Base-by-base conservation (phyloP, 2,113 vertebrate species). In the Cheirogaleus medius region DNA sequence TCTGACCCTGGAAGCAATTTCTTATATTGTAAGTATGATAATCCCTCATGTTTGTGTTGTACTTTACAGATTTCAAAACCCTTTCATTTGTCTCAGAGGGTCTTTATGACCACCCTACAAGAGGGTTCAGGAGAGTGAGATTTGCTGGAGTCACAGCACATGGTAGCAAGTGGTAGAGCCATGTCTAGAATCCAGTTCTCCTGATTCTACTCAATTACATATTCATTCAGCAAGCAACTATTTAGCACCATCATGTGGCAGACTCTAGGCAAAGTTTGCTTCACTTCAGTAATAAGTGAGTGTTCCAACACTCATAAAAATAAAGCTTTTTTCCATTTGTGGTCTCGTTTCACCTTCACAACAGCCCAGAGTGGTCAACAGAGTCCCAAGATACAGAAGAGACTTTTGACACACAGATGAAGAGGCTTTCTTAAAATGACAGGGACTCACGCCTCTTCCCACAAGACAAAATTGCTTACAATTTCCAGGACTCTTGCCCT, bases 171-270 rank as follows among this genome's bases (percentile, higher is more conserved):
- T 66, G 47, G 29, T 44, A 74, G 37, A 76, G n/a, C 54, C 29
- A 20, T 7, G 29, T 27, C 69, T 29, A 20, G 64, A 76, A 18
- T 69, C 39, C 39, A 34, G 44, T 54, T 89, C 56, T 81, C 9
- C 52, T 84, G 34, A 37, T 44, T 68, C 47, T 34, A 10, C 64
- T 25, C 18, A 8, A 15, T 64, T 32, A 49, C 12, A n/a, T n/a
- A 17, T 18, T 56, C 32, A 10, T 9, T 13, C 69, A 20, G 37
- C 76, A 83, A 9, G 37, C 60, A 42, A 2, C 37, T 27, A 37
- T 7, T 25, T 86, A 88, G 66, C 42, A n/a, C 34, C 0, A 1
- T 5, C 9, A 1, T 3, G 17, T 18, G 20, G 10, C 4, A 39
- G 77, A 37, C 15, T 25, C 49, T 44, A 8, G 20, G 27, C 18